Conservation (phyloP, 2,113 vertebrate genomes). For the Anolis sagrei region DNA sequence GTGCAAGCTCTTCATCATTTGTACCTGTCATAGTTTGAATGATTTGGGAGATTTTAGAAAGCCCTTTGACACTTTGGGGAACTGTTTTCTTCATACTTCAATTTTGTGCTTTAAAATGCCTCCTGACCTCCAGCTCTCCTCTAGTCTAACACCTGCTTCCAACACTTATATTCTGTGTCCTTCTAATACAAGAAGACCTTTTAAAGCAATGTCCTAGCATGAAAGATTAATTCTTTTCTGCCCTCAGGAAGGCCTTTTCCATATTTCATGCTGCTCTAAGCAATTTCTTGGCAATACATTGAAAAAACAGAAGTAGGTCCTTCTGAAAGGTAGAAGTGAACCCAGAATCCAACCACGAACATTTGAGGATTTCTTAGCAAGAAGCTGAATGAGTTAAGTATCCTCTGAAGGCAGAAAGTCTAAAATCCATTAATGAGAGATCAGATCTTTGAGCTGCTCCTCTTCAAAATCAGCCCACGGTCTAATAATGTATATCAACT, state of each 20-base stretch:
- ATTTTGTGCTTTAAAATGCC: neutral
- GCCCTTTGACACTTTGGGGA: neutral
- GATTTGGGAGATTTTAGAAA: neutral
- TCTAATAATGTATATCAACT: neutral
- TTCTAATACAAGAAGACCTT: neutral
- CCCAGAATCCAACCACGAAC: neutral
- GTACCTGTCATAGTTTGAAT: conserved; percentile 9
- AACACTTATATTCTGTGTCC: accelerated
- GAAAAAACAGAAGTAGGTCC: neutral
- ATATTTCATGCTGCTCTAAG: conserved; percentile 1
- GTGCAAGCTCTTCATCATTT: neutral
- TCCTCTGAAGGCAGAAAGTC: neutral
- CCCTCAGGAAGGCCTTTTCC: neutral
- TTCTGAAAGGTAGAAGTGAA: conserved; percentile 28
- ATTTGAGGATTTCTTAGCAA: neutral
- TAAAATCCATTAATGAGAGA: neutral
- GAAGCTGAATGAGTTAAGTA: neutral
- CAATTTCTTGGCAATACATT: neutral
- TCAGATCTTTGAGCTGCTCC: neutral
- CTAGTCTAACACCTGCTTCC: neutral
- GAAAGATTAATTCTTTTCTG: accelerated
- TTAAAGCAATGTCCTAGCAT: accelerated
- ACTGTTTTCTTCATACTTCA: neutral
- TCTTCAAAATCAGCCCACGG: neutral
- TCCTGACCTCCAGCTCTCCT: neutral